Evolutionary conservation across 1,140 invertebrate genomes (phyloP).

Genomic region (Galendromus occidentalis): DNA sequence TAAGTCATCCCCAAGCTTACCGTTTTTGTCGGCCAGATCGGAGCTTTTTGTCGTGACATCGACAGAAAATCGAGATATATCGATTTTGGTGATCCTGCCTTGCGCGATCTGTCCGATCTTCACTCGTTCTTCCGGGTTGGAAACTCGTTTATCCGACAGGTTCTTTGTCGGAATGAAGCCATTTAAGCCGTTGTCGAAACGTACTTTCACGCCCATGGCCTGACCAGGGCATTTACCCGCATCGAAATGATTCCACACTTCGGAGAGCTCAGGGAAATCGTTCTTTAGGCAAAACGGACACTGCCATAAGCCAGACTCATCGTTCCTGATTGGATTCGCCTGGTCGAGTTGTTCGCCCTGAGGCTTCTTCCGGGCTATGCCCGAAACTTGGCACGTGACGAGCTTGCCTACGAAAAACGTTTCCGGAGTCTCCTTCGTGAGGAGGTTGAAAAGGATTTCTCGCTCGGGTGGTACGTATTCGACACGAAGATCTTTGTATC

Average conservation of each 20-base stretch:
- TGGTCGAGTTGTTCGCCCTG: slow-evolving; percentile 80
- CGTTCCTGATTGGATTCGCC: slow-evolving; percentile 79
- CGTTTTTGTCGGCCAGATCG: slow-evolving; percentile 72
- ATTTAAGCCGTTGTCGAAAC: slow-evolving; percentile 77
- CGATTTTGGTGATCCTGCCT: slow-evolving; percentile 82
- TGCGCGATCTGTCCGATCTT: slow-evolving; percentile 63
- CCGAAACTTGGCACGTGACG: slow-evolving; percentile 30
- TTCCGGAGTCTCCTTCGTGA: slow-evolving; percentile 89
- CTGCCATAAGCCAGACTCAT: slow-evolving; percentile 82
- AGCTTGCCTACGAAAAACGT: slow-evolving; percentile 83
- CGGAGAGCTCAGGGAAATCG: slow-evolving; percentile 79
- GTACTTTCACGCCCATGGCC: slow-evolving; percentile 67
- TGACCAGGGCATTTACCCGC: slow-evolving; percentile 82
- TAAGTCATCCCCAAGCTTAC: slow-evolving; percentile 29
- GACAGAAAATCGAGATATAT: slow-evolving; percentile 78
- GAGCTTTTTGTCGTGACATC: slow-evolving; percentile 83
- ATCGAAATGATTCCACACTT: slow-evolving; percentile 97
- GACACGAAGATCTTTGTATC: slow-evolving; percentile 80
- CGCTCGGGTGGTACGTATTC: slow-evolving; percentile 53
- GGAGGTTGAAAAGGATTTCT: slow-evolving; percentile 77
- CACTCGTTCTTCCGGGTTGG: slow-evolving; percentile 78
- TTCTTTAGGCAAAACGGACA: slow-evolving; percentile 92
- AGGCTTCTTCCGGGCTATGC: slow-evolving; percentile 55
- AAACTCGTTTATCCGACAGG: slow-evolving; percentile 78
- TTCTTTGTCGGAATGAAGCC: slow-evolving; percentile 91